Percentiles rank a stretch among this genome's conserved stretches.
These are phyloP conservation scores for Rissa tridactyla DNA, from an alignment of 2,113 vertebrate genomes.

Conservation along the genomic window DNA sequence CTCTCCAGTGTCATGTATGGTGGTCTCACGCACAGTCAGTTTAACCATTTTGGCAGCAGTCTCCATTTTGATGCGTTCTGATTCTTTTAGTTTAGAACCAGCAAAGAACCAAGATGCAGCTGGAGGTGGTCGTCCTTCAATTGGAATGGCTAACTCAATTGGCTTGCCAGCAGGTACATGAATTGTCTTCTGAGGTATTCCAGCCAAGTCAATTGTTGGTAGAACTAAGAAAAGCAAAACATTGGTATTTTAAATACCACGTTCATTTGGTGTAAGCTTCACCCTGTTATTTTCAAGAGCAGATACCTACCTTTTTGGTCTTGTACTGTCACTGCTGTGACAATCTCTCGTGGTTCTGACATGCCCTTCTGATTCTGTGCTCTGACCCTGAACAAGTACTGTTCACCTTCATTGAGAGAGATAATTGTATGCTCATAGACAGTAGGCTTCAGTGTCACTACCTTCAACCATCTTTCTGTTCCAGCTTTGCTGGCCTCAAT, in stretches of 20 bases:
- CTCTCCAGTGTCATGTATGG: slow-evolving; percentile 90
- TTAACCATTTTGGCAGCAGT: slow-evolving; percentile 84
- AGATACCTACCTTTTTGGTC: slow-evolving; percentile 88
- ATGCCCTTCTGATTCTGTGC: slow-evolving; percentile 92
- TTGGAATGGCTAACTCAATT: slow-evolving; percentile 87
- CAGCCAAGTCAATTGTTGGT: slow-evolving; percentile 88
- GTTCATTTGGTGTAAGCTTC: neutral
- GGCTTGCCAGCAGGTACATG: slow-evolving; percentile 90
- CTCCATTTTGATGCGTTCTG: slow-evolving; percentile 88
- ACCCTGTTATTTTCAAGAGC: neutral
- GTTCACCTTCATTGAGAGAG: slow-evolving; percentile 93
- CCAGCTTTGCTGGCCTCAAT: slow-evolving; percentile 94
- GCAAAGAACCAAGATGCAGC: slow-evolving; percentile 89
- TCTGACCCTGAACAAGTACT: slow-evolving; percentile 92
- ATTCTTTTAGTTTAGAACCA: slow-evolving; percentile 85
- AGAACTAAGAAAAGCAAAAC: slow-evolving; percentile 78
- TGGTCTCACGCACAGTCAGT: slow-evolving; percentile 88
- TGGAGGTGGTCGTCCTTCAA: slow-evolving; percentile 91
- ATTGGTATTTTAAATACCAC: neutral
- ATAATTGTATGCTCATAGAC: slow-evolving; percentile 89
- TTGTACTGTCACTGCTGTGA: slow-evolving; percentile 89
- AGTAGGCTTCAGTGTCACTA: slow-evolving; percentile 87
- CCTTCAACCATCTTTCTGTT: slow-evolving; percentile 97
- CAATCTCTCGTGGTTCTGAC: slow-evolving; percentile 89
- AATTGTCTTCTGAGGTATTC: slow-evolving; percentile 91